A percentile compares a stretch with the other conserved stretches of the same genome.
Evolutionary conservation across 1,140 invertebrate species (phyloP).

Genomic region (Homalodisca vitripennis): DNA sequence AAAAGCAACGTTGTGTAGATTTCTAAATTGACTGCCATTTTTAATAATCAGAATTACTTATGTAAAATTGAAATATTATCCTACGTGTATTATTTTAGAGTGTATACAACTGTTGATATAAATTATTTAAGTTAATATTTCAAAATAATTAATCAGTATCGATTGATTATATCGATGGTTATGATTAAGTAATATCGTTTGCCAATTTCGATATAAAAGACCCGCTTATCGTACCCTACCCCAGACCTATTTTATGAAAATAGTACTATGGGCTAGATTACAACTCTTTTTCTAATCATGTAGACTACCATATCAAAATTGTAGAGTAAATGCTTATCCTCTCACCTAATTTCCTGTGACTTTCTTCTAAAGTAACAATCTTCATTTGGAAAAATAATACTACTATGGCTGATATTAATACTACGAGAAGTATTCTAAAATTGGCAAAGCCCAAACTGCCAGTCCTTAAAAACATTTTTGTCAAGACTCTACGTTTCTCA

Average conservation of each 20-base stretch:
- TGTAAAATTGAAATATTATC: too few relatives aligned
- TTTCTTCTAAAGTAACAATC: constrained; percentile 6
- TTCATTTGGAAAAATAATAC: constrained; percentile 18
- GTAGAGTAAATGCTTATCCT: background rate
- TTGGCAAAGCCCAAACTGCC: background rate
- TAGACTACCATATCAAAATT: background rate
- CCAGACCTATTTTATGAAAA: background rate
- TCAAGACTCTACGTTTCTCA: background rate
- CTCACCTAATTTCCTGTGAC: constrained; percentile 10
- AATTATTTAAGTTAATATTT: too few relatives aligned
- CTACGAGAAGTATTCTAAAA: constrained; percentile 1
- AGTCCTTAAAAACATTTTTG: constrained; percentile 3
- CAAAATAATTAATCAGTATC: too few relatives aligned
- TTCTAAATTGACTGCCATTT: too few relatives aligned
- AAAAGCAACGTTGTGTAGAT: too few relatives aligned
- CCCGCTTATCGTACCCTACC: background rate
- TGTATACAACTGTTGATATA: too few relatives aligned
- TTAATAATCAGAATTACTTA: too few relatives aligned
- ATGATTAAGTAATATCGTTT: background rate
- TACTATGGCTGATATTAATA: background rate
- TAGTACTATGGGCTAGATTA: background rate
- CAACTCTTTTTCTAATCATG: background rate
- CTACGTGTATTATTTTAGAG: too few relatives aligned
- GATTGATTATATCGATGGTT: background rate
- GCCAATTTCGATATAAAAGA: background rate